Base-by-base conservation (phyloP, 1,140 invertebrate genomes). In the Maconellicoccus hirsutus region DNA sequence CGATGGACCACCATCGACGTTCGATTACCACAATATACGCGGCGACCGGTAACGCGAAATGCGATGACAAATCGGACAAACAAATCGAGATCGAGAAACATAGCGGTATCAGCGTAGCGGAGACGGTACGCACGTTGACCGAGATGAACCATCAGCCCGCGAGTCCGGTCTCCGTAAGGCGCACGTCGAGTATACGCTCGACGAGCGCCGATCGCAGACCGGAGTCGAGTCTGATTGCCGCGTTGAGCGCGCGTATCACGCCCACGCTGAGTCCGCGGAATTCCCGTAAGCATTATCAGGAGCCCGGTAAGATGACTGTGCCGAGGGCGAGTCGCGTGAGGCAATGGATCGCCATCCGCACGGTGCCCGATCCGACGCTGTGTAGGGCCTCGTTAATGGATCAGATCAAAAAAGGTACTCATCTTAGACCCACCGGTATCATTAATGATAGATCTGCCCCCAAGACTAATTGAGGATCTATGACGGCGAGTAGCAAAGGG, bases 401-500 rank as follows among this genome's bases (percentile, higher is more conserved):
- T 82, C 92, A 95, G 76, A 94, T 95, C 61, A 88, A 92, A 76
- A 84, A 88, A 59, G 92, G 92, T 26, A 91, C 90, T 1, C 86
- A 87, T 3, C 79, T 94, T 69, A 86, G 84, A 59, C 84, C 88
- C 74, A 89, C 86, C 73, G 85, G 83, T 77, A 80, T 82, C 52
- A 82, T 84, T 75, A 86, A 86, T 79, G 86, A 87, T 76, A 81
- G 87, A 63, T 88, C 86, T 63, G 86, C 86, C 19, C 87, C 87
- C n/a, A 83, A 84, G 78, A 87, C 87, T 76, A 84, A 85, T 77
- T 87, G 81, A 84, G 12, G 22, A 4, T 3, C 42, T 16, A 52
- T 52, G 42, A 52, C 42, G 42, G 42, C n/a, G n/a, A 52, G n/a
- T 8, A 8, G 29, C 29, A 6, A 3, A 33, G 12, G 3, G 29